Conservation (phyloP, 2,113 vertebrate species). For the Chionis minor region DNA sequence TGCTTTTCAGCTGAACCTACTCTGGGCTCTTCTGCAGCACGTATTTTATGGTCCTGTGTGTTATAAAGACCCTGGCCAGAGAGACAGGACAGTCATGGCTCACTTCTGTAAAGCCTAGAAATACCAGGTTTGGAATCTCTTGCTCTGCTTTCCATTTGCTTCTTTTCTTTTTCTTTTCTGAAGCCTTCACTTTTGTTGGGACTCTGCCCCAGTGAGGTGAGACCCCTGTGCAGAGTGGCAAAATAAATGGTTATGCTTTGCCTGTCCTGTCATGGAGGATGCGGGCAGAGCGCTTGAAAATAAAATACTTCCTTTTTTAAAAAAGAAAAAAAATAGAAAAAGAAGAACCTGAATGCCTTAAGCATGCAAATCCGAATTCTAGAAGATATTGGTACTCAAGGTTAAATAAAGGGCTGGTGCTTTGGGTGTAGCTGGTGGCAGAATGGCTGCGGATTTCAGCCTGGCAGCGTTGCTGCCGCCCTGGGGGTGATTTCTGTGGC, state of each 20-base stretch:
- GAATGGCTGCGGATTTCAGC: not conserved
- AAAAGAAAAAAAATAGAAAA: too few species aligned
- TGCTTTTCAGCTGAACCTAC: not conserved
- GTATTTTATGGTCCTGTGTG: rapidly evolving
- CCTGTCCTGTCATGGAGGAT: too few species aligned
- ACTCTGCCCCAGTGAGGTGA: too few species aligned
- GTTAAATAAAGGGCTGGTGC: not conserved
- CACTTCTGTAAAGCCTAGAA: not conserved
- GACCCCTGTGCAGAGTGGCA: too few species aligned
- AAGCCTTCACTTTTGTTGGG: too few species aligned
- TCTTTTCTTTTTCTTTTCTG: too few species aligned
- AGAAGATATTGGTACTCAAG: rapidly evolving
- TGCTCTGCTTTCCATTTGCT: not conserved
- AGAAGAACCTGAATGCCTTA: too few species aligned
- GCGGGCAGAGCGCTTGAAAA: not conserved
- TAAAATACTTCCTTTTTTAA: not conserved
- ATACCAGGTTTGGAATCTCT: not conserved
- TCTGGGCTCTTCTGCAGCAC: rapidly evolving
- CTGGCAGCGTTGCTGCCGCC: too few species aligned
- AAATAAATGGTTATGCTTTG: too few species aligned
- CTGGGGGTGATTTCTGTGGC: not conserved
- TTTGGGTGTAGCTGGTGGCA: not conserved
- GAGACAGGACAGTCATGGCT: not conserved
- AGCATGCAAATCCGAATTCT: rapidly evolving
- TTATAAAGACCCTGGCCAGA: not conserved